A percentile compares a stretch with the other conserved stretches of the same genome.
These are phyloP conservation scores for Polypedilum pembai DNA, from an alignment of 1,140 invertebrate species.

Conservation along the genomic window DNA sequence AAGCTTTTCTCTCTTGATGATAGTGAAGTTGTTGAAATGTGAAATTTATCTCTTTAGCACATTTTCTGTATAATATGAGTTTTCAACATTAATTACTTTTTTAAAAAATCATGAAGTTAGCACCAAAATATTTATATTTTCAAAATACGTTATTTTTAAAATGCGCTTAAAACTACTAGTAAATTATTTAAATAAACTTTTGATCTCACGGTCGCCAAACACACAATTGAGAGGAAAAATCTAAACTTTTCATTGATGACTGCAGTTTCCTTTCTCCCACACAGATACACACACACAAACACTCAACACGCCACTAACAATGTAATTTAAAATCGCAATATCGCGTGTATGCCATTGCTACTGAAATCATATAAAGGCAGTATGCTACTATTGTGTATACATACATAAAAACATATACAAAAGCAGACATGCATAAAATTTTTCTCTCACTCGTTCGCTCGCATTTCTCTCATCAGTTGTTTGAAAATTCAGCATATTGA, in stretches of 20 bases:
- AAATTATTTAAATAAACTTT: no score
- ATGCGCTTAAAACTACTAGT: no score
- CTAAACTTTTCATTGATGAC: no score
- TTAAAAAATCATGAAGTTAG: no score
- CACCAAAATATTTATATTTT: no score
- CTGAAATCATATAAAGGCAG: slow-evolving; percentile 12
- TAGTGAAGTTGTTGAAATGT: neutral
- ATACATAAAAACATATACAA: neutral
- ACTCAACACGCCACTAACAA: neutral
- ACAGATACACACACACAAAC: no score
- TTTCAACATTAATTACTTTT: no score
- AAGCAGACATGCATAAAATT: slow-evolving; percentile 5
- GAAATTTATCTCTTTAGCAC: neutral
- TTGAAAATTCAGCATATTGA: neutral
- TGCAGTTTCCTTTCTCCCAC: no score
- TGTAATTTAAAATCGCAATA: neutral
- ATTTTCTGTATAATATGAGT: no score
- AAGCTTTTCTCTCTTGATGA: neutral
- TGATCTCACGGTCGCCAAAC: no score
- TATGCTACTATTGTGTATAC: neutral
- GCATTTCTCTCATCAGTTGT: neutral
- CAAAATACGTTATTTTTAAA: no score
- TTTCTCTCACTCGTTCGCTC: neutral
- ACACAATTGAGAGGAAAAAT: no score
- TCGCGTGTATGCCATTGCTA: neutral